Conservation (phyloP, 2,113 vertebrate species). For the Rhodinocichla rosea region DNA sequence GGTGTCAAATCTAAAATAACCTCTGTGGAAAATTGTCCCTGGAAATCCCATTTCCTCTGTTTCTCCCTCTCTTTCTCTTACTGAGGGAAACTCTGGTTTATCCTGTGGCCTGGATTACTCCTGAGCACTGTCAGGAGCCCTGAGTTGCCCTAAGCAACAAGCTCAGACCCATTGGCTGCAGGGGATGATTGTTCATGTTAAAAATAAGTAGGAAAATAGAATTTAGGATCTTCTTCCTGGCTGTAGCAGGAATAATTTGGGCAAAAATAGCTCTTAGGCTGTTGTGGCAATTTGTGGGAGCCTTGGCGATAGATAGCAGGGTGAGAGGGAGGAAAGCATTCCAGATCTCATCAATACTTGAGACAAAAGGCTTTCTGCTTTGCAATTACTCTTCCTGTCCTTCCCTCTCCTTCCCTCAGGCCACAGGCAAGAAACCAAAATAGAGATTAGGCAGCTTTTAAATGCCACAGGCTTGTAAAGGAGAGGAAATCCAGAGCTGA, state of each 20-base stretch:
- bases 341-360: background rate
- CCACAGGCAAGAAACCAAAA: conserved; percentile 6
- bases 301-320: background rate
- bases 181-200: fast-evolving
- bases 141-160: fast-evolving
- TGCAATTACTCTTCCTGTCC: conserved; percentile 16
- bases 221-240: background rate
- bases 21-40: background rate
- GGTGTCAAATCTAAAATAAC: background rate
- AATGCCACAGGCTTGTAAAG: conserved; percentile 40
- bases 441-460: conserved; percentile 49
- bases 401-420: conserved; percentile 31
- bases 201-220: background rate
- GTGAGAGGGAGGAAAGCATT: background rate
- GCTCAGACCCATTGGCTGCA: fast-evolving
- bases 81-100: too few relatives aligned
- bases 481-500: background rate
- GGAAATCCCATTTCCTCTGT: fast-evolving
- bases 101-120: fast-evolving
- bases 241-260: background rate
- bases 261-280: background rate
- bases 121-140: background rate
- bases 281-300: background rate
- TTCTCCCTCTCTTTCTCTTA: background rate
- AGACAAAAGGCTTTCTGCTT: conserved; percentile 40